Conservation (phyloP, 2,113 vertebrate genomes). For the Guaruba guarouba region DNA sequence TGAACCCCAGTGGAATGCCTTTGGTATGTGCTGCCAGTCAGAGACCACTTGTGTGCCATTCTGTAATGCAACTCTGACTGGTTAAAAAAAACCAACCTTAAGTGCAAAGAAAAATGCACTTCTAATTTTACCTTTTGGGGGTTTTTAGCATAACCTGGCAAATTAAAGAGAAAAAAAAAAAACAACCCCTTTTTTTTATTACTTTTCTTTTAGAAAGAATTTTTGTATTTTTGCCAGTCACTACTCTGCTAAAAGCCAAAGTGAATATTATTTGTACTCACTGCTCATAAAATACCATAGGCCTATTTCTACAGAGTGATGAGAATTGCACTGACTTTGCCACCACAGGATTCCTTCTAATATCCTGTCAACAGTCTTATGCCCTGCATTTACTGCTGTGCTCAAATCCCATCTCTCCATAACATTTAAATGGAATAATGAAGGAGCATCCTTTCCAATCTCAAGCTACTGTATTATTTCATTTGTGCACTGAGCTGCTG, state of each 20-base stretch:
- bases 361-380: neutral
- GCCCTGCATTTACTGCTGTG: neutral
- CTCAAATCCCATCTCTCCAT: conserved; percentile 13
- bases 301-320: neutral
- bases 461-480: neutral
- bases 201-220: neutral
- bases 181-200: neutral
- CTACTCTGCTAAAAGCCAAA: neutral
- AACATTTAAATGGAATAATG: neutral
- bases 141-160: neutral
- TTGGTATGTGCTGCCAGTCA: neutral
- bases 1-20: neutral
- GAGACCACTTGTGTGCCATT: neutral
- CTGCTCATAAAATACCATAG: neutral
- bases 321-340: conserved; percentile 29
- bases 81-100: neutral
- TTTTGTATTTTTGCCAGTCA: neutral
- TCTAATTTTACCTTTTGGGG: neutral
- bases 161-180: neutral
- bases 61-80: neutral
- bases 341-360: conserved; percentile 27
- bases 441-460: neutral
- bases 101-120: neutral
- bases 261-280: conserved; percentile 11
- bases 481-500: neutral